A percentile compares a stretch with the other conserved stretches of the same genome.
phyloP scores from a whole-genome alignment of 2,797 vertebrate genomes.

The Columba guinea region DNA sequence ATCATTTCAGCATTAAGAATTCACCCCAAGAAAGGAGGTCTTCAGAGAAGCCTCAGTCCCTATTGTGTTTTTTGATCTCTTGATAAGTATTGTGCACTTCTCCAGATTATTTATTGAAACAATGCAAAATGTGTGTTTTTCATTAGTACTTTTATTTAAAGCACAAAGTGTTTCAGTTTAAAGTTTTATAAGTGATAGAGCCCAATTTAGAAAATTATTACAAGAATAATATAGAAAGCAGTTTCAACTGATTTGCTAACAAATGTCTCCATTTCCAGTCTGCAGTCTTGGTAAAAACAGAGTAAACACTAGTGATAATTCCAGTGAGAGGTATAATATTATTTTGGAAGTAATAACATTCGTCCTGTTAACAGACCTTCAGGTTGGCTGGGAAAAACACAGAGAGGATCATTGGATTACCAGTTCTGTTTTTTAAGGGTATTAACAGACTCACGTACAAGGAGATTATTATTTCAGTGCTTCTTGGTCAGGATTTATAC shows the following conservation, averaged over 20 bases:
- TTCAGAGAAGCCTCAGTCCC: background rate
- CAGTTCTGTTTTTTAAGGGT: background rate
- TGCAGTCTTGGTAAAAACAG: background rate
- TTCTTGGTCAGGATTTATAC: constrained; percentile 10
- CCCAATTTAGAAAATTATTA: background rate
- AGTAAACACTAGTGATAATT: background rate
- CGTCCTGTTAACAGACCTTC: background rate
- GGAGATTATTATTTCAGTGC: background rate
- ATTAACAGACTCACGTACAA: background rate
- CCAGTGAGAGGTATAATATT: background rate
- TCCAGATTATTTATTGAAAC: background rate
- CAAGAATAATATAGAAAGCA: background rate
- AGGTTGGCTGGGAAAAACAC: background rate
- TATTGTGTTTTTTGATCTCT: background rate
- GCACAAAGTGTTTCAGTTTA: background rate
- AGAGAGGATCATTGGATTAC: background rate
- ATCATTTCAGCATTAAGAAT: background rate
- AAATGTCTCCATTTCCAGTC: background rate
- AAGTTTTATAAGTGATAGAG: background rate
- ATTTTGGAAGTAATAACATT: background rate
- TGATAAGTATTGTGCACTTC: background rate
- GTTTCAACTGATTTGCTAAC: background rate
- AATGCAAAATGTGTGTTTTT: background rate
- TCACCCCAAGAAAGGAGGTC: background rate
- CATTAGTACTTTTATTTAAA: background rate